Percentiles rank a stretch among this genome's conserved stretches.
Conservation (phyloP, 2,888 invertebrate species). For the Plagodis dolabraria region DNA sequence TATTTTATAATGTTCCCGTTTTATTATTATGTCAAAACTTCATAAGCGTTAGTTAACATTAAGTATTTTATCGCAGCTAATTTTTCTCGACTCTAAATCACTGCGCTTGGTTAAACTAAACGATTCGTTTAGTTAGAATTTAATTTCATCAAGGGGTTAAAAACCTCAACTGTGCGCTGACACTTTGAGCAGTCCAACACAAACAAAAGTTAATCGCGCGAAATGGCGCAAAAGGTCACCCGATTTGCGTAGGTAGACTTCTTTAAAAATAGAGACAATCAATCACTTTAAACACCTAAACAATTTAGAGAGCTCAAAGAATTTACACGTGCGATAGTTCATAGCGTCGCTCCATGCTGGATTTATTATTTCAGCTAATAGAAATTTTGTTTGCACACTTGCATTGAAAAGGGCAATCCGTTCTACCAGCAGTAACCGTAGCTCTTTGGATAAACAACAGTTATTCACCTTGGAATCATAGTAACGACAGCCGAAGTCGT, state of each 20-base stretch:
- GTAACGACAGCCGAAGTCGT: constrained; percentile 9
- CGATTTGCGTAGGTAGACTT: constrained; percentile 19
- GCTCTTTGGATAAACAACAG: constrained; percentile 7
- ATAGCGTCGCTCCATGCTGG: constrained; percentile 12
- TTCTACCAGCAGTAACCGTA: constrained; percentile 16
- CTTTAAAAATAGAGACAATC: constrained; percentile 27
- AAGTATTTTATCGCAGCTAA: no score
- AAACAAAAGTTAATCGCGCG: constrained; percentile 20
- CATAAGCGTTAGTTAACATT: no score
- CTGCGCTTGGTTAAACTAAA: neutral
- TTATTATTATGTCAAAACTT: no score
- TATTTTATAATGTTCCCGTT: no score
- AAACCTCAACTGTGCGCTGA: constrained; percentile 3
- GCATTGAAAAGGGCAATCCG: constrained; percentile 6
- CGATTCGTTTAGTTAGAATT: constrained; percentile 3
- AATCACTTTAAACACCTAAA: constrained; percentile 32
- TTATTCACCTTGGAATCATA: constrained; percentile 4
- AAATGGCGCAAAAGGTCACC: constrained; percentile 18
- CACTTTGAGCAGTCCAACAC: constrained; percentile 14
- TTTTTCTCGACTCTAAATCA: constrained; percentile 3
- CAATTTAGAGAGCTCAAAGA: constrained; percentile 28
- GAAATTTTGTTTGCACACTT: constrained; percentile 23
- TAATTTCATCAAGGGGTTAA: constrained; percentile 10
- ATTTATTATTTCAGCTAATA: constrained; percentile 40
- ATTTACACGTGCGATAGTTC: constrained; percentile 32